Conservation (phyloP, 2,888 invertebrate genomes). For the Lycocerus yunnanus region DNA sequence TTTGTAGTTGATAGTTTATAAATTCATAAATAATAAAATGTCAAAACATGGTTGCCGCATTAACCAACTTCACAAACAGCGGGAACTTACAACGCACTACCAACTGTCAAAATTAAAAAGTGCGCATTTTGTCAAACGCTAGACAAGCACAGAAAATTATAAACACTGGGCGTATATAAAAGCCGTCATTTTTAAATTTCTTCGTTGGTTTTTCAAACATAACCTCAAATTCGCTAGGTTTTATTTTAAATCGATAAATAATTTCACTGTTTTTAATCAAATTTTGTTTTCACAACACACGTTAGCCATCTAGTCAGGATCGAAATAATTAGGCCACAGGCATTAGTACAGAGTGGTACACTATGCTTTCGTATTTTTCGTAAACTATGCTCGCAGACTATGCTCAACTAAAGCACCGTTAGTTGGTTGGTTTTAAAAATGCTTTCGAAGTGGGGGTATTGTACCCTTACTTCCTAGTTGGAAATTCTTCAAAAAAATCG, state of each 20-base stretch:
- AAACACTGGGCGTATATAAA: background rate
- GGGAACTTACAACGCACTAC: background rate
- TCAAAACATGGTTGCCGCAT: background rate
- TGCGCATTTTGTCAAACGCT: background rate
- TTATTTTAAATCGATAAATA: background rate
- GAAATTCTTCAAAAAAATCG: too few relatives aligned
- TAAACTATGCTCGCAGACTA: too few relatives aligned
- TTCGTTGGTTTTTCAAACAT: background rate
- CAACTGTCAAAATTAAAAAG: background rate
- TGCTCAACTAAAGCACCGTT: background rate
- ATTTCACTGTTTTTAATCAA: too few relatives aligned
- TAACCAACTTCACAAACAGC: background rate
- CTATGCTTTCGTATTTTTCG: background rate
- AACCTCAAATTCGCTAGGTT: background rate
- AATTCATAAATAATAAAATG: constrained; percentile 1
- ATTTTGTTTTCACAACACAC: too few relatives aligned
- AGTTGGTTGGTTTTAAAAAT: background rate
- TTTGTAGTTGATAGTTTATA: background rate
- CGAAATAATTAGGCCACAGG: background rate
- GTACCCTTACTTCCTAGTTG: background rate
- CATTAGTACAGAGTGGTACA: background rate
- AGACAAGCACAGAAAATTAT: background rate
- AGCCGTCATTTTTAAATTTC: background rate
- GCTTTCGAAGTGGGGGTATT: background rate
- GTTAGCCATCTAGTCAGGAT: background rate